These are phyloP conservation scores for Aegypius monachus DNA, from an alignment of 2,113 vertebrate species.

Conservation along the genomic window DNA sequence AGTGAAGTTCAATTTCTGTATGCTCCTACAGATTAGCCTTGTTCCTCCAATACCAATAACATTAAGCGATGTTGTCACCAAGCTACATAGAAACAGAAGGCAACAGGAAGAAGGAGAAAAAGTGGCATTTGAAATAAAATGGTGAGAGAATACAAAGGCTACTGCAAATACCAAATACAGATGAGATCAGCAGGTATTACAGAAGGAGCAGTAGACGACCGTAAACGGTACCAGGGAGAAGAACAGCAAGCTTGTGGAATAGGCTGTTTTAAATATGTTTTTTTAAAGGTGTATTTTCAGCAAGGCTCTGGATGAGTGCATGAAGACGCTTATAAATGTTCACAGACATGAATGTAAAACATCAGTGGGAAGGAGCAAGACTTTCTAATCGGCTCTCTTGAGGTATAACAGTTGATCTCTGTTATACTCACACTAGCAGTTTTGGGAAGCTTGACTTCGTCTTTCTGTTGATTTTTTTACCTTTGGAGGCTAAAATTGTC, in stretches of 20 bases:
- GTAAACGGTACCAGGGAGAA: neutral
- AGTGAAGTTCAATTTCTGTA: neutral
- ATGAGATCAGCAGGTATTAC: neutral
- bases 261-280: neutral
- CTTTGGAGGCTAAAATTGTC: neutral
- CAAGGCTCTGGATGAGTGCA: neutral
- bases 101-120: neutral
- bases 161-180: neutral
- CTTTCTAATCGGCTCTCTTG: neutral
- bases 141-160: neutral
- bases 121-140: neutral
- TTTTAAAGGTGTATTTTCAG: neutral
- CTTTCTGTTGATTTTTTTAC: neutral
- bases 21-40: neutral
- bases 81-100: neutral
- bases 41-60: neutral
- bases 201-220: neutral
- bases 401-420: neutral
- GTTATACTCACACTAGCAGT: neutral
- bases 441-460: neutral
- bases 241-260: neutral
- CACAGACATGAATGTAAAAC: neutral
- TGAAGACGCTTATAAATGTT: neutral
- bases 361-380: neutral
- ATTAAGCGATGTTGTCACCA: neutral